Evolutionary conservation across 2,797 vertebrate species (phyloP).

Genomic region (Rhinatrema bivittatum): DNA sequence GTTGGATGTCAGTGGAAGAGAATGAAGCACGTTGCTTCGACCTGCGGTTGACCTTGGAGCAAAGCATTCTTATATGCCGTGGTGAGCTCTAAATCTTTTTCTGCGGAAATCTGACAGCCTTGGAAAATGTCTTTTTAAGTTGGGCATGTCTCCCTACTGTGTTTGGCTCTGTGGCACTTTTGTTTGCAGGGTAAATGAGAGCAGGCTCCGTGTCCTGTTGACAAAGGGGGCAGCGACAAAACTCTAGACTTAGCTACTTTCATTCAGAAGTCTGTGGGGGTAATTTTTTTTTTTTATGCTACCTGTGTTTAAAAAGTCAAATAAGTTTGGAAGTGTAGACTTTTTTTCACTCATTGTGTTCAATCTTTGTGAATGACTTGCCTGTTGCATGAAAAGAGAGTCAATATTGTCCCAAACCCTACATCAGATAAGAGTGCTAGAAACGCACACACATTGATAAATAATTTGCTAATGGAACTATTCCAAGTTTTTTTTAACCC

Average conservation of each 20-base stretch:
- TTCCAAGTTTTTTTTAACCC: neutral
- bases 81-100: constrained; percentile 27
- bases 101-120: constrained; percentile 23
- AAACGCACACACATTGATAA: neutral
- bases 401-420: neutral
- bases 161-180: constrained; percentile 19
- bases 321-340: neutral
- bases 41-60: constrained; percentile 27
- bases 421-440: neutral
- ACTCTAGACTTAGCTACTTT: neutral
- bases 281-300: neutral
- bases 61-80: constrained; percentile 21
- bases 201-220: constrained; percentile 30
- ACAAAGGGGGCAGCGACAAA: constrained; percentile 32
- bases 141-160: constrained; percentile 2
- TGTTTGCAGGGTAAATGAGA: constrained; percentile 30
- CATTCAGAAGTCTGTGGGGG: neutral
- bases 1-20: constrained; percentile 17
- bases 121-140: constrained; percentile 20
- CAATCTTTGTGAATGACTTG: constrained; percentile 5
- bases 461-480: neutral
- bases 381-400: constrained; percentile 4
- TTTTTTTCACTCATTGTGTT: neutral
- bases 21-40: constrained; percentile 16
- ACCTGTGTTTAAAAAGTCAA: constrained; percentile 1